phyloP scores from a whole-genome alignment of 2,888 invertebrate genomes.

The Xestia rhomboidea region DNA sequence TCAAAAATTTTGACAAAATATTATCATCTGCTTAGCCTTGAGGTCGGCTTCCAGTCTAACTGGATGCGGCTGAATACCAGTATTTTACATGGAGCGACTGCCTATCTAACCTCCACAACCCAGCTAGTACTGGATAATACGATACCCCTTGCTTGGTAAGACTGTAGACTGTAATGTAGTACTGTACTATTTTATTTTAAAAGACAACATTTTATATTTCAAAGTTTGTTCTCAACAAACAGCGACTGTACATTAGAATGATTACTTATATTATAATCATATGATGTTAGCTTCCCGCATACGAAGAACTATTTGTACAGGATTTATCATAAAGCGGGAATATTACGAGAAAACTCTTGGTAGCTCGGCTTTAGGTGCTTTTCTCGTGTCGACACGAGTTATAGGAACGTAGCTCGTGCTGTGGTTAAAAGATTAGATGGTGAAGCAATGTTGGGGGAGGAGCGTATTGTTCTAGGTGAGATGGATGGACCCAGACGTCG shows the following conservation, averaged over 20 bases:
- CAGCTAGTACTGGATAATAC: no score
- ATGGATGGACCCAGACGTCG: no score
- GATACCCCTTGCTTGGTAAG: no score
- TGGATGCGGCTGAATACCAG: no score
- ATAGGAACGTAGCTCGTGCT: not conserved
- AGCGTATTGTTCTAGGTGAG: not conserved
- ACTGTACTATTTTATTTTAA: not conserved
- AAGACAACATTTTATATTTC: constrained; percentile 13
- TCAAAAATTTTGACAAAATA: not conserved
- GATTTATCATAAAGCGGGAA: constrained; percentile 17
- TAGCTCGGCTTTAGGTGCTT: not conserved
- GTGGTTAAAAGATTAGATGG: not conserved
- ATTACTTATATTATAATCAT: constrained; percentile 28
- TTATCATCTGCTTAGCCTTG: no score
- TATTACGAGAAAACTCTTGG: constrained; percentile 7
- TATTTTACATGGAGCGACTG: no score
- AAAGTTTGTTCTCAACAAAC: constrained; percentile 1
- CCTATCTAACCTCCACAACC: no score
- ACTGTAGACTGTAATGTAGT: no score
- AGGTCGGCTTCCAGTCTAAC: no score
- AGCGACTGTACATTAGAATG: constrained; percentile 38
- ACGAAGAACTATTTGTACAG: constrained; percentile 29
- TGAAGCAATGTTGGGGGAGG: no score
- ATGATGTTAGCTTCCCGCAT: constrained; percentile 23
- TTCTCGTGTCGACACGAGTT: constrained; percentile 11